phyloP scores from a whole-genome alignment of 2,113 vertebrate species.

The Lycaon pictus region DNA sequence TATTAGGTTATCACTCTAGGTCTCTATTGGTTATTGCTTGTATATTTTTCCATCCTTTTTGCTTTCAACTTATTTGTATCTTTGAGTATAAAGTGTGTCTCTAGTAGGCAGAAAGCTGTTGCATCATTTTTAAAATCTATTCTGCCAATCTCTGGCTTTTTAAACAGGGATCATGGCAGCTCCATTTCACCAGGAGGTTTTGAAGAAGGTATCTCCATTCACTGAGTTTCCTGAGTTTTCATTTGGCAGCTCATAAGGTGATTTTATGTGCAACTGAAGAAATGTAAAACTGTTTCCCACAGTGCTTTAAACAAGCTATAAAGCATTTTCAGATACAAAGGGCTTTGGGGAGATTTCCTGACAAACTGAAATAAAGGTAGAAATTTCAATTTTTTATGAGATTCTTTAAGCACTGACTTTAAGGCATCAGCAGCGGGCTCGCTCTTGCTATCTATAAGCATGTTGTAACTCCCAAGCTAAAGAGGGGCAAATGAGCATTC shows the following conservation, averaged over 20 bases:
- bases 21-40: conserved; percentile 4
- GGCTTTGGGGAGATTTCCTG: conserved; percentile 65
- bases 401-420: conserved; percentile 70
- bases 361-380: conserved; percentile 71
- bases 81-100: not conserved
- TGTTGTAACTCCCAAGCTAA: not conserved
- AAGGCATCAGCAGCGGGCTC: conserved; percentile 46
- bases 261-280: conserved; percentile 69
- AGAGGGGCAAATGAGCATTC: conserved; percentile 55
- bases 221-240: conserved; percentile 58
- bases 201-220: conserved; percentile 3
- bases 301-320: conserved; percentile 69
- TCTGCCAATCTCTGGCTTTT: not conserved
- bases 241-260: conserved; percentile 18
- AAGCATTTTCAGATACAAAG: conserved; percentile 73
- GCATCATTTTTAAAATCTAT: not conserved
- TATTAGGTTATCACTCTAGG: not conserved
- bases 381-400: conserved; percentile 73
- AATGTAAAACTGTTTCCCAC: conserved; percentile 67
- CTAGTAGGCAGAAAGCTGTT: not conserved
- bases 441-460: conserved; percentile 43
- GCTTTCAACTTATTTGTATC: not conserved
- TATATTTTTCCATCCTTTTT: not conserved
- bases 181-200: conserved; percentile 43
- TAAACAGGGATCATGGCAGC: conserved; percentile 4